These are phyloP conservation scores for Megaustenia siamemsis DNA, from an alignment of 2,888 invertebrate species.

Conservation along the genomic window DNA sequence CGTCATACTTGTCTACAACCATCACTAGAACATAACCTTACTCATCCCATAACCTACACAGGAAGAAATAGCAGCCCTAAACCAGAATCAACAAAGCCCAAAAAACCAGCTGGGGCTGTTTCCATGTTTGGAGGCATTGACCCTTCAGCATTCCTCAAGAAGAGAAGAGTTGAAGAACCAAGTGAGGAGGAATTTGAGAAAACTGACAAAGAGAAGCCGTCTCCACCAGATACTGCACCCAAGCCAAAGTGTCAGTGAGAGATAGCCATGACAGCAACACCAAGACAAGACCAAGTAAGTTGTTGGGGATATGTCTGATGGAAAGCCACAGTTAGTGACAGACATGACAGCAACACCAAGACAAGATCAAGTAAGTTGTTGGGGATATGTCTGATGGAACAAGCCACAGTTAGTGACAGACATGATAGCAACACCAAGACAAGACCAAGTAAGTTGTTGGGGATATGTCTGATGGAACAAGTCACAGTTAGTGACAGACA, in stretches of 20 bases:
- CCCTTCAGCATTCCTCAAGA: conserved; percentile 62
- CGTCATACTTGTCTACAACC: no score
- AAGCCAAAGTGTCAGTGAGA: not conserved
- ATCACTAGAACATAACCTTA: no score
- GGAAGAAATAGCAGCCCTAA: conserved; percentile 4
- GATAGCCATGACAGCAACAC: not conserved
- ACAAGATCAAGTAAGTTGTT: no score
- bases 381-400: no score
- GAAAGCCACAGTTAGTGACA: no score
- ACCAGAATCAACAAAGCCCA: conserved; percentile 53
- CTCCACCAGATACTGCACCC: conserved; percentile 27
- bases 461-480: no score
- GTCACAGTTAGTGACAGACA: no score
- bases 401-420: no score
- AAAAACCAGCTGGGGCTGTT: conserved; percentile 77
- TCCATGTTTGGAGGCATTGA: conserved; percentile 77
- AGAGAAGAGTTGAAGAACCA: conserved; percentile 54
- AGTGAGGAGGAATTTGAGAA: conserved; percentile 27
- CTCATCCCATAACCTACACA: not conserved
- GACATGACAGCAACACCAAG: no score
- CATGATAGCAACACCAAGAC: no score
- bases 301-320: not conserved
- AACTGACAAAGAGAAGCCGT: conserved; percentile 10
- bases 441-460: no score
- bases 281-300: conserved; percentile 46